A percentile compares a stretch with the other conserved stretches of the same genome.
phyloP scores from a whole-genome alignment of 2,797 vertebrate species.

The Rhinoraja longicauda region DNA sequence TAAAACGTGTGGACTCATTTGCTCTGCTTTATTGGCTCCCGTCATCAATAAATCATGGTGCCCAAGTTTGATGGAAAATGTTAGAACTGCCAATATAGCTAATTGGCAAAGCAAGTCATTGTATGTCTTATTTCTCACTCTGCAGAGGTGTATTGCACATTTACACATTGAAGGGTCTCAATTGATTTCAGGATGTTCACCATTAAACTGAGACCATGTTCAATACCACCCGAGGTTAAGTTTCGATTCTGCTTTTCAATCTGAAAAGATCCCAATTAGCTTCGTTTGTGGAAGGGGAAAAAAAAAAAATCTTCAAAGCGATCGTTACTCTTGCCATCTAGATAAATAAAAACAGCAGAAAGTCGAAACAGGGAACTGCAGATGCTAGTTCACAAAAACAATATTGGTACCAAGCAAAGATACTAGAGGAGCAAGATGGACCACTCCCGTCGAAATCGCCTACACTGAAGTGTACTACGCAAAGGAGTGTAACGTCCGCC shows the following conservation, averaged over 20 bases:
- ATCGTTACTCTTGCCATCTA: background rate
- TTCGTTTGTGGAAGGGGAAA: background rate
- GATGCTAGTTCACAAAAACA: too few relatives aligned
- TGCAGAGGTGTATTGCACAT: background rate
- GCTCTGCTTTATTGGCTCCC: background rate
- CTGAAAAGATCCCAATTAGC: background rate
- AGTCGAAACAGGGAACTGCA: too few relatives aligned
- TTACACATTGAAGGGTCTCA: constrained; percentile 7
- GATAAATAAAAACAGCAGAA: background rate
- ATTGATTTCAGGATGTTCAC: background rate
- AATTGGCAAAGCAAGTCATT: background rate
- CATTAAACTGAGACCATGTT: background rate
- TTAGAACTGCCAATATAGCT: background rate
- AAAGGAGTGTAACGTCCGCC: too few relatives aligned
- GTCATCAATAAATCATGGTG: constrained; percentile 1
- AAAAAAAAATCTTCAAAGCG: background rate
- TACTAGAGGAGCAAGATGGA: too few relatives aligned
- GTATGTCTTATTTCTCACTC: background rate
- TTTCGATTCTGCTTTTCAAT: background rate
- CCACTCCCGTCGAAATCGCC: too few relatives aligned
- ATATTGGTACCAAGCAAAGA: too few relatives aligned
- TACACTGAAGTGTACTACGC: too few relatives aligned
- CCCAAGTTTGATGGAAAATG: background rate
- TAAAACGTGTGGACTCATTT: background rate
- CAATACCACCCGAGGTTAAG: background rate